phyloP scores from a whole-genome alignment of 2,888 invertebrate genomes.

The Seira sanloemensis region DNA sequence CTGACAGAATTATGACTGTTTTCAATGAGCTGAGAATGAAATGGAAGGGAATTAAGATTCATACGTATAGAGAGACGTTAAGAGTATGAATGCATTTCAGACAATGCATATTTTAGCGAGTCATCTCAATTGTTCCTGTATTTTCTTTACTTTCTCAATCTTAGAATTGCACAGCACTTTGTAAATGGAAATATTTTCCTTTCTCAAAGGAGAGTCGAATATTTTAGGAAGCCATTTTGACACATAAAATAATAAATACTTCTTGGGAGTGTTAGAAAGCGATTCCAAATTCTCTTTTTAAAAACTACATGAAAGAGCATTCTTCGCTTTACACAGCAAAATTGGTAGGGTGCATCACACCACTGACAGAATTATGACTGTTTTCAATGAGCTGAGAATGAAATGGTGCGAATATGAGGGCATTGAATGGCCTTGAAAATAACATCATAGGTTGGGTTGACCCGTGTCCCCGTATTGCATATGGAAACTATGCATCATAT shows the following conservation, averaged over 20 bases:
- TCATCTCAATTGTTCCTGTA: too few relatives aligned
- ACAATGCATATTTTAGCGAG: not conserved
- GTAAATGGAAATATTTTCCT: too few relatives aligned
- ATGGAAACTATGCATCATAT: too few relatives aligned
- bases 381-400: constrained; percentile 49
- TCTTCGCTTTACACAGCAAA: too few relatives aligned
- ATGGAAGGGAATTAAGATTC: constrained; percentile 51
- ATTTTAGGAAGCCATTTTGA: too few relatives aligned
- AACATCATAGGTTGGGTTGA: not conserved
- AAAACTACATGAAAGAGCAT: too few relatives aligned
- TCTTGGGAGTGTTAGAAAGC: too few relatives aligned
- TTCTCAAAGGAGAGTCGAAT: too few relatives aligned
- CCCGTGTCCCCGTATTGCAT: not conserved
- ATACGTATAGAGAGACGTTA: not conserved
- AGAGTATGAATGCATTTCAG: not conserved
- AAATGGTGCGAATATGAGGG: constrained; percentile 50
- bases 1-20: constrained; percentile 45
- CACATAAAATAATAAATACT: too few relatives aligned
- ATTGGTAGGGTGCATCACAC: not conserved
- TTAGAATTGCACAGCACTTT: too few relatives aligned
- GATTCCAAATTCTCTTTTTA: too few relatives aligned
- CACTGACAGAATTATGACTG: constrained; percentile 41
- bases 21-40: constrained; percentile 49
- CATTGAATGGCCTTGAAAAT: constrained; percentile 48
- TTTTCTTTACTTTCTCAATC: too few relatives aligned